Percentiles rank a stretch among this genome's conserved stretches.
phyloP scores from a whole-genome alignment of 2,888 invertebrate species.

The Glomeris marginata region DNA sequence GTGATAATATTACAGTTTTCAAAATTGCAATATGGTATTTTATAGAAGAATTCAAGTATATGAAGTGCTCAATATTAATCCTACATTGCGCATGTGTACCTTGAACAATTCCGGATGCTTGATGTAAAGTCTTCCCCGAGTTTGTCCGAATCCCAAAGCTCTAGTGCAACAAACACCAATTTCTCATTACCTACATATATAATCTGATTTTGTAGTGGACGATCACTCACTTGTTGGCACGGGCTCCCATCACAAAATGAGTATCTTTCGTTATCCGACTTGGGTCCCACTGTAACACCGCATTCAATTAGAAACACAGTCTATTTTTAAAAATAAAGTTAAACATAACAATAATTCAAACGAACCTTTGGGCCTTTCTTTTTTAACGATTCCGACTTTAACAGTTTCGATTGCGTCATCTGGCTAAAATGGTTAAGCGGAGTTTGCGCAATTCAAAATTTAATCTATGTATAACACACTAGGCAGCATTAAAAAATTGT shows the following conservation, averaged over 20 bases:
- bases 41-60: no score
- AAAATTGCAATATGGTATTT: no score
- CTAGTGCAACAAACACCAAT: slow-evolving; percentile 20
- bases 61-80: no score
- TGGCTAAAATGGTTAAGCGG: no score
- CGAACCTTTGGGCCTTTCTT: slow-evolving; percentile 29
- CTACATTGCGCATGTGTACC: slow-evolving; percentile 20
- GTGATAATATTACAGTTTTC: no score
- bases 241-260: slow-evolving; percentile 60
- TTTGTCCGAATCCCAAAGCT: slow-evolving; percentile 52
- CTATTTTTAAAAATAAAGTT: slow-evolving; percentile 1
- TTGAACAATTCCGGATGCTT: slow-evolving; percentile 59
- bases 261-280: slow-evolving; percentile 53
- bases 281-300: slow-evolving; percentile 48
- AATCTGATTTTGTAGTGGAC: slow-evolving; percentile 2
- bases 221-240: slow-evolving; percentile 35
- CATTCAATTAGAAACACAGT: slow-evolving; percentile 3
- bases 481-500: no score
- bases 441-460: no score
- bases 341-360: slow-evolving; percentile 4
- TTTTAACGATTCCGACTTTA: slow-evolving; percentile 24
- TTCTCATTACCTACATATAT: not conserved
- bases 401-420: slow-evolving; percentile 26
- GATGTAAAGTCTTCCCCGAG: slow-evolving; percentile 56
- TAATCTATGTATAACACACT: no score